Evolutionary conservation across 2,888 invertebrate genomes (phyloP), one percentile per base, ranked within the genome.

Genomic region (Ditylenchus weischeri): DNA sequence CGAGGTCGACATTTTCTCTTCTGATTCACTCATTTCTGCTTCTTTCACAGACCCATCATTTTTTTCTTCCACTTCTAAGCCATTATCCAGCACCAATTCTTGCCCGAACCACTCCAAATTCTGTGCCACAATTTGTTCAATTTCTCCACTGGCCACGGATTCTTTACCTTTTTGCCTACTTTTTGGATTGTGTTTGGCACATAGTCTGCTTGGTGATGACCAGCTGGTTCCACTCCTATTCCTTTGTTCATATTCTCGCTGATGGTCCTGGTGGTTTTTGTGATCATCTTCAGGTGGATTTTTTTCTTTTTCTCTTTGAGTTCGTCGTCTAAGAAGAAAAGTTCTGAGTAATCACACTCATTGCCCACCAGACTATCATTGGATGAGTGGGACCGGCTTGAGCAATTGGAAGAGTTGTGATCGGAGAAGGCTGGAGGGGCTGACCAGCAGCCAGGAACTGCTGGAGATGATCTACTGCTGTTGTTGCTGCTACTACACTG

Each of bases 181-280:
- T 48, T 65, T 47, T 13, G 3, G 23, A 7, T n/a, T n/a, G 29
- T 23, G 36, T 3, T 8, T n/a, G 15, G n/a, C 29, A 23, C 13
- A 57, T 13, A 66, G n/a, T 23, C 57, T 21, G 21, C 62, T 64
- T 13, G 66, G 66, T 23, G 66, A 60, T 11, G 66, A 66, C 66
- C 66, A 66, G 18, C 66, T 66, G 6, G 62, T 62, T 4, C 21
- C 50, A 29, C 35, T 51, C 10, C 65, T 62, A 3, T n/a, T 54
- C 13, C 54, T 54, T 11, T 23, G 29, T 18, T 29, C 23, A 54
- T 8, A n/a, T 15, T 51, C 54, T 38, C 10, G 23, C 36, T 23
- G 23, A 57, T 57, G 21, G 18, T 23, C 58, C 4, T 57, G 29
- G 23, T 19, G 18, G 23, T n/a, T 50, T 62, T 23, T 50, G 50